These are phyloP conservation scores for Takifugu bimaculatus DNA, from an alignment of 2,113 vertebrate species.

Conservation along the genomic window DNA sequence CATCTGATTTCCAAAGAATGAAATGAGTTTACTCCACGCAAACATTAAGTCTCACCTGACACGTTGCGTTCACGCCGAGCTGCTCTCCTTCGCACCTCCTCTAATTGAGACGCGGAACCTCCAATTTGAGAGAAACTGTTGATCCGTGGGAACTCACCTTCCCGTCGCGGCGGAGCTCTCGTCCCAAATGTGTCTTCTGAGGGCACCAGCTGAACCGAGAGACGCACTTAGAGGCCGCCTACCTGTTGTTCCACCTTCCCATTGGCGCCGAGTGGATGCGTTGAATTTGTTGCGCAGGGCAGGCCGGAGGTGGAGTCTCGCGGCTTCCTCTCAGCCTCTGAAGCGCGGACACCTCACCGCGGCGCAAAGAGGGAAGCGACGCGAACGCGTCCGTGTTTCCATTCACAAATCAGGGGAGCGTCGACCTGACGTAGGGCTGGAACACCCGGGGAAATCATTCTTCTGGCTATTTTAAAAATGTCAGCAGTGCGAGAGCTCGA, in stretches of 20 bases:
- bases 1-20: neutral
- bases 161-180: neutral
- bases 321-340: neutral
- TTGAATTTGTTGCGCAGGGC: slow-evolving; percentile 5
- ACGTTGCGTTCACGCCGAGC: slow-evolving; percentile 12
- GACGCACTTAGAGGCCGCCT: slow-evolving; percentile 34
- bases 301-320: slow-evolving; percentile 19
- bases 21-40: too few relatives aligned
- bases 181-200: slow-evolving; percentile 7
- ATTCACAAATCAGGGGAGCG: slow-evolving; percentile 35
- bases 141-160: neutral
- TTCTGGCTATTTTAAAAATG: too few relatives aligned
- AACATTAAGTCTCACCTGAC: slow-evolving; percentile 35
- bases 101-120: slow-evolving; percentile 3
- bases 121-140: neutral
- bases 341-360: neutral
- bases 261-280: slow-evolving; percentile 32
- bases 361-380: slow-evolving; percentile 14
- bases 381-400: slow-evolving; percentile 3
- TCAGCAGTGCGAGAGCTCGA: too few relatives aligned
- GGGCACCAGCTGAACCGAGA: neutral
- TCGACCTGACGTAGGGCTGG: neutral
- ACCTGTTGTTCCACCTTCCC: slow-evolving; percentile 62
- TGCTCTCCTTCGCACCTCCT: neutral
- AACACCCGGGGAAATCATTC: neutral